Base-by-base conservation (phyloP, 2,113 vertebrate genomes). In the Sturnus vulgaris region DNA sequence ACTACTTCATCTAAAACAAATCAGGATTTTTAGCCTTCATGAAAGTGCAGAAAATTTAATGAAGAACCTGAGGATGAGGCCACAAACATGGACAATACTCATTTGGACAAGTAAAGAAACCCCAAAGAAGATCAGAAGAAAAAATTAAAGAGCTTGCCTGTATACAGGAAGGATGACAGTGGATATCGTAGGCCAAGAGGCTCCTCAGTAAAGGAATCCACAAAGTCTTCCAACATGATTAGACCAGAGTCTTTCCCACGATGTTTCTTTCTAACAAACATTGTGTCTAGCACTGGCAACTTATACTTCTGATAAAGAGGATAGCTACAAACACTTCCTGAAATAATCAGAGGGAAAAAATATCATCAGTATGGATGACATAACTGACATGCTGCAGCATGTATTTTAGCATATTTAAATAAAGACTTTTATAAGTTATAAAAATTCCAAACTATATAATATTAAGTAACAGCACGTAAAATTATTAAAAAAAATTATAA, bases 181-280 rank as follows among this genome's bases (percentile, higher is more conserved):
- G 99, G 99, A 82, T 98, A 99, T 57, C 96, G 96, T 37, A 99
- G 91, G 49, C 99, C 99, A 64, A 99, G 97, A 4, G 37, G 21
- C 7, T 97, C 95, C 50, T 98, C 98, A 82, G 93, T 93, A 93
- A 98, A 99, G 55, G 97, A 98, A 82, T 98, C 95, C 81, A 99
- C 98, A 93, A 98, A 99, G 94, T 99, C 98, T 92, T 99, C 98
- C 88, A 99, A 94, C 66, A 99, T 99, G 17, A 97, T 96, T 33
- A 99, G 89, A 5, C 98, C 98, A 79, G 93, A 95, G 56, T 98
- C 98, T 72, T 92, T 98, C 39, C 96, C 98, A 92, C 97, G 97
- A 42, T 98, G 94, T 78, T 96, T 90, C 87, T 98, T 99, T 76
- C 98, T 98, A 52, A 99, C 95, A 97, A 99, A 99, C 77, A 99